phyloP scores from a whole-genome alignment of 2,888 invertebrate species.

The Lymantria dispar region DNA sequence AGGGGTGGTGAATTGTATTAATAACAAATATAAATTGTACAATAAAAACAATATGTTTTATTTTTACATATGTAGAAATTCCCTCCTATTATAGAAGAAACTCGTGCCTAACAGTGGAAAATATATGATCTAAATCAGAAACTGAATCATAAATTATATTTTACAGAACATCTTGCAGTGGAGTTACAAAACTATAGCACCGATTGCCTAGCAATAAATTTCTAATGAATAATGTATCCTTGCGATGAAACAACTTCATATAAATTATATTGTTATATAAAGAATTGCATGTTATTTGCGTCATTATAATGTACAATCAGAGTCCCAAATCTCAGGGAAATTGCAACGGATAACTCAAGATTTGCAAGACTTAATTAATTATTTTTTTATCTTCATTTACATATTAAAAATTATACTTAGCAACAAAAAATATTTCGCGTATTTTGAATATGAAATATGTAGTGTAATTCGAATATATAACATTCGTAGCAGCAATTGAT shows the following conservation, averaged over 20 bases:
- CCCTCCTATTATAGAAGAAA: too few species aligned
- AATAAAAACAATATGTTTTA: too few species aligned
- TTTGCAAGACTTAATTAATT: not conserved
- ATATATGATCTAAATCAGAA: too few species aligned
- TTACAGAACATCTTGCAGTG: constrained; percentile 3
- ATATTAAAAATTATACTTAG: not conserved
- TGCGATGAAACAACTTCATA: constrained; percentile 7
- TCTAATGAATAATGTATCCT: constrained; percentile 23
- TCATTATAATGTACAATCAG: not conserved
- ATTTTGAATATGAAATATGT: too few species aligned
- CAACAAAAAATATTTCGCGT: too few species aligned
- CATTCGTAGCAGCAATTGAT: too few species aligned
- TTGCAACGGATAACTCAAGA: not conserved
- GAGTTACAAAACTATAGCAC: not conserved
- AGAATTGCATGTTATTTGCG: constrained; percentile 4
- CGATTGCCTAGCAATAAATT: constrained; percentile 14
- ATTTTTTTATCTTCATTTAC: not conserved
- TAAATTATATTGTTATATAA: constrained; percentile 8
- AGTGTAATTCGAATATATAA: too few species aligned
- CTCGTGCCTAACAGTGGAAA: too few species aligned
- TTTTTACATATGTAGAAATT: too few species aligned
- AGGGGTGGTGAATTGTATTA: too few species aligned
- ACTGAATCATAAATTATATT: not conserved
- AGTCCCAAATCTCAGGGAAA: not conserved
- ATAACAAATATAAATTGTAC: too few species aligned